Evolutionary conservation across 2,113 vertebrate genomes (phyloP).

Genomic region (Dasyurus viverrinus): DNA sequence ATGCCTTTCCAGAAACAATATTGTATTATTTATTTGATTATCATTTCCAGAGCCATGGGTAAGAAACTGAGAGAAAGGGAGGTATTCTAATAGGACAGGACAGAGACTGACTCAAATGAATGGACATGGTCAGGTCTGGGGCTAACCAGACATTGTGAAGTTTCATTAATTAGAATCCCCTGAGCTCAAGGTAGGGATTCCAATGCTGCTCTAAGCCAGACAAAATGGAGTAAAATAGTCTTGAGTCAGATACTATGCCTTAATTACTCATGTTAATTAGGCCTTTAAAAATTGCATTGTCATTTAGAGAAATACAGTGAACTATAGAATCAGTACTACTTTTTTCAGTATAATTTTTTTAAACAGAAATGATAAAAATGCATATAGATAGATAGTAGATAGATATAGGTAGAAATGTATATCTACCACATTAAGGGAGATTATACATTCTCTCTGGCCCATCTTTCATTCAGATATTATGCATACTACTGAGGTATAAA

Average conservation of each 20-base stretch:
- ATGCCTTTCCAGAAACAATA: background rate
- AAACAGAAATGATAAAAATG: background rate
- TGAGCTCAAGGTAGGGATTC: background rate
- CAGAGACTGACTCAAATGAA: background rate
- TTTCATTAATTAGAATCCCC: background rate
- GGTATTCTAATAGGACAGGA: background rate
- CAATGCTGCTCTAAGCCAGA: conserved; percentile 37
- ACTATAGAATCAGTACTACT: background rate
- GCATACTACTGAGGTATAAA: too few relatives aligned
- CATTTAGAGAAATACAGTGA: conserved; percentile 6
- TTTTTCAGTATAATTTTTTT: background rate
- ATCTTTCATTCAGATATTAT: conserved; percentile 13
- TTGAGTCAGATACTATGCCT: conserved; percentile 54
- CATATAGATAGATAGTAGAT: background rate
- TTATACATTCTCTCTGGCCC: background rate
- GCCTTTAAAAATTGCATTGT: conserved; percentile 24
- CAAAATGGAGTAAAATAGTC: conserved; percentile 56
- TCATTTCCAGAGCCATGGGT: background rate
- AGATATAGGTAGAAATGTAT: too few relatives aligned
- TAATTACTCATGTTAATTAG: conserved; percentile 8
- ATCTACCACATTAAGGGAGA: background rate
- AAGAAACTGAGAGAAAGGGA: background rate
- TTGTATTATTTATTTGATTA: background rate
- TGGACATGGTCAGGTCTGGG: background rate
- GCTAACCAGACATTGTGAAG: background rate